Evolutionary conservation across 1,140 invertebrate genomes (phyloP), one percentile per base, ranked within the genome.

Genomic region (Zaprionus ornatus): DNA sequence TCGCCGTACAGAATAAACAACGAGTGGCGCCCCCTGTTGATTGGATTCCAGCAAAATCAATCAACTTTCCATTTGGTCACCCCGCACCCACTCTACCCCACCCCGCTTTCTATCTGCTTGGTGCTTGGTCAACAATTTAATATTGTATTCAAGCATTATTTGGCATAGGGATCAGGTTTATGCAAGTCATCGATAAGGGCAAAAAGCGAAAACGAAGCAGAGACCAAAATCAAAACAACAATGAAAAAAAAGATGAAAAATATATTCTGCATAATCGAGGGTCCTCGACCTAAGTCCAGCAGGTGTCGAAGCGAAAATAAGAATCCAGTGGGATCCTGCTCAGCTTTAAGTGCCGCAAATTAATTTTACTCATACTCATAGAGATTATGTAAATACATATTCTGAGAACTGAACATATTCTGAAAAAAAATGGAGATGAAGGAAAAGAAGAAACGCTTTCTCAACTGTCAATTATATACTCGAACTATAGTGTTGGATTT

Each of bases 41-140:
- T 77, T 73, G 74, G 62, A 77, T 73, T 66, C 57, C 32, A 40
- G 50, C 29, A 66, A 73, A 77, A 77, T 77, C 69, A 77, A 77
- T 77, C 69, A 67, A 37, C 35, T 66, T 76, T 77, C 59, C 60
- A 52, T 59, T 71, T 70, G 17, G 23, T 29, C 50, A 19, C 61
- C 69, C 66, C 61, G 35, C 4, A 17, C 32, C 6, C 15, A 17
- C 35, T 12, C 17, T 7, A 9, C 4, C 42, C 2, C 17, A 1
- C 6, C 7, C 7, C 45, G 12, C 17, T 21, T 17, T 2, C 45
- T 23, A 23, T 50, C 45, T 23, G 19, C 3, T 10, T 21, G 19
- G 45, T 40, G 54, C 52, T 71, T 19, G 67, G 52, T 74, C 66
- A 74, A 75, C 59, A 70, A 70, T 62, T 75, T 75, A 59, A 70